phyloP scores from a whole-genome alignment of 2,888 invertebrate species.

The Beris morrisii region DNA sequence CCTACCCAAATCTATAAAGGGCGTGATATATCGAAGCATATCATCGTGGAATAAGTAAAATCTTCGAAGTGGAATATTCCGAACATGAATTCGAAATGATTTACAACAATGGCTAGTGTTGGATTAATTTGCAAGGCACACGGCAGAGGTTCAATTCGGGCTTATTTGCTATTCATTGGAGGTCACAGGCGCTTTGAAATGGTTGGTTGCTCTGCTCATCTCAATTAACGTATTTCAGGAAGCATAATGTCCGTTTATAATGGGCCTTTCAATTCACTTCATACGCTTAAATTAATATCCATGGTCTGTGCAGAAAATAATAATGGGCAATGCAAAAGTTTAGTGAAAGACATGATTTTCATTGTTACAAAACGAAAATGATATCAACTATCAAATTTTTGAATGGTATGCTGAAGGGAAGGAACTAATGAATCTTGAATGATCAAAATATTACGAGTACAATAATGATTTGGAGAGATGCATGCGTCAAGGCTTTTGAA shows the following conservation, averaged over 20 bases:
- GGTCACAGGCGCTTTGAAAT: not conserved
- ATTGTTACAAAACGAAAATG: too few species aligned
- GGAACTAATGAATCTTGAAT: too few species aligned
- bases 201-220: conserved; percentile 6
- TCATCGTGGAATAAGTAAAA: too few species aligned
- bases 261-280: conserved; percentile 23
- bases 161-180: conserved; percentile 25
- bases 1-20: too few species aligned
- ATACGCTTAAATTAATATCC: conserved; percentile 24
- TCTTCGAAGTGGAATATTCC: not conserved
- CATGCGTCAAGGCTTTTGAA: too few species aligned
- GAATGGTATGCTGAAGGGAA: too few species aligned
- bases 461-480: too few species aligned
- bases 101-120: conserved; percentile 11
- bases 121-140: conserved; percentile 12
- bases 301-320: not conserved
- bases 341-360: too few species aligned
- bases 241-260: conserved; percentile 26
- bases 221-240: conserved; percentile 21
- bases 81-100: conserved; percentile 17
- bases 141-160: not conserved
- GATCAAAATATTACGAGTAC: too few species aligned
- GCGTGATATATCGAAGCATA: too few species aligned
- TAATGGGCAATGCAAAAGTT: too few species aligned
- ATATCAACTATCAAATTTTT: too few species aligned